Percentiles rank a stretch among this genome's conserved stretches.
Evolutionary conservation across 2,797 vertebrate species (phyloP).

Genomic region (Arnoldichthys spilopterus): DNA sequence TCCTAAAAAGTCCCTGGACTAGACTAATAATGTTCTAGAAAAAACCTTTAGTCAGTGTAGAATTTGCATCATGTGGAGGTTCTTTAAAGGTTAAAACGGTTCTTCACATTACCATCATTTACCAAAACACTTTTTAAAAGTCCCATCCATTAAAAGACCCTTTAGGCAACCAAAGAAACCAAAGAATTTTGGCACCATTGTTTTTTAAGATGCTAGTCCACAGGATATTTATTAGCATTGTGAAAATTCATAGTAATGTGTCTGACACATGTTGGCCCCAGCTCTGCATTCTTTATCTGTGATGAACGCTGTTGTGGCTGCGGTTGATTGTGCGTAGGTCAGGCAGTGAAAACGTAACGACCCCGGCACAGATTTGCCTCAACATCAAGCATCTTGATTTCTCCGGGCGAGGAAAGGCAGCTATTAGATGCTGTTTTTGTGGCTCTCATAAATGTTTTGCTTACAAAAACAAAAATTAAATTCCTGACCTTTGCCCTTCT

Average conservation of each 20-base stretch:
- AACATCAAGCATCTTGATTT: background rate
- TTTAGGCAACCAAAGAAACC: background rate
- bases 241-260: slow-evolving; percentile 25
- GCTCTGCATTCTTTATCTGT: slow-evolving; percentile 9
- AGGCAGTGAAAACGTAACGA: slow-evolving; percentile 18
- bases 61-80: background rate
- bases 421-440: slow-evolving; percentile 5
- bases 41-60: background rate
- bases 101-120: background rate
- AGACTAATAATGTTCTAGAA: background rate
- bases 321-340: slow-evolving; percentile 4
- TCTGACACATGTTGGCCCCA: slow-evolving; percentile 23
- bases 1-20: background rate
- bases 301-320: slow-evolving; percentile 27
- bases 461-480: background rate
- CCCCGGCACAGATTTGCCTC: background rate
- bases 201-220: background rate
- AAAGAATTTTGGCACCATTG: background rate
- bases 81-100: background rate
- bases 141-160: background rate
- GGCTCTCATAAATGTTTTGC: slow-evolving; percentile 1
- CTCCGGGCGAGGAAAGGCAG: background rate
- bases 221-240: slow-evolving; percentile 5
- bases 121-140: background rate
- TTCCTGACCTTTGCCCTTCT: slow-evolving; percentile 43